Conservation (phyloP, 2,797 vertebrate genomes). For the Cossypha caffra region DNA sequence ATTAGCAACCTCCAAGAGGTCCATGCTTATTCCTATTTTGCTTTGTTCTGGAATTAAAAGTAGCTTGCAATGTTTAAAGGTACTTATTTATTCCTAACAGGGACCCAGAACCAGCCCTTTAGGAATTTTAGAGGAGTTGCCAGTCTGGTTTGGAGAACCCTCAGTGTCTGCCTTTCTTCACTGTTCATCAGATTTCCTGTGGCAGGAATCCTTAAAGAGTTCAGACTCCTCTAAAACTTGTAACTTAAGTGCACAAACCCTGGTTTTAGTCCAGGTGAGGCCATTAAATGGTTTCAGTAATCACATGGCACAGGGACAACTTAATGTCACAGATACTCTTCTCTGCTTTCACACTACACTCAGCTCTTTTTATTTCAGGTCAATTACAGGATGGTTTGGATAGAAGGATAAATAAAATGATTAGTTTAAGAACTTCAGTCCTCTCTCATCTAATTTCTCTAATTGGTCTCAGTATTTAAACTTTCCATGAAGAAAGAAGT, state of each 20-base stretch:
- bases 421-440: background rate
- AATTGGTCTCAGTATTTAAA: background rate
- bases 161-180: background rate
- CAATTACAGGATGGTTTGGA: background rate
- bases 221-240: background rate
- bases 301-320: background rate
- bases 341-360: background rate
- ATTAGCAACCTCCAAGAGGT: background rate
- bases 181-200: fast-evolving
- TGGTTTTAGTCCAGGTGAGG: background rate
- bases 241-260: background rate
- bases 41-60: background rate
- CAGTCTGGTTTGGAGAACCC: background rate
- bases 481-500: background rate
- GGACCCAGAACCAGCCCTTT: background rate
- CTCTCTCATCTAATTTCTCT: background rate
- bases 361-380: background rate
- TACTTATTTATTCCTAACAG: background rate
- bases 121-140: background rate
- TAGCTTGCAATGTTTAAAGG: background rate
- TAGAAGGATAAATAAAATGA: background rate
- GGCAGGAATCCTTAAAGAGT: background rate
- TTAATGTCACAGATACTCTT: background rate
- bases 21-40: background rate
- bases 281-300: background rate